Evolutionary conservation across 1,140 invertebrate species (phyloP), one percentile per base, ranked within the genome.

Genomic region (Drosophila paulistorum): DNA sequence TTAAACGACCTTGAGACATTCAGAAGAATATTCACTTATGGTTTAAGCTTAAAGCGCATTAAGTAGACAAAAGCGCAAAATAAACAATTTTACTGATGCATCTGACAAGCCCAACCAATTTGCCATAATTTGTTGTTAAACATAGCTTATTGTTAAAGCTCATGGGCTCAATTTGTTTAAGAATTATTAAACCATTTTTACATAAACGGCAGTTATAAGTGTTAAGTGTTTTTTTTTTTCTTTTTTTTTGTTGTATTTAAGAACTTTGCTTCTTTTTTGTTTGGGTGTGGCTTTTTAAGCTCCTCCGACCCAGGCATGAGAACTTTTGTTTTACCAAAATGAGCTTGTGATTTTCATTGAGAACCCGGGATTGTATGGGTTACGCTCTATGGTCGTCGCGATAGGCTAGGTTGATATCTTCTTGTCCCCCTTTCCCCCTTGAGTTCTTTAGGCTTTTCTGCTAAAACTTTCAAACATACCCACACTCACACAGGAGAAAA

Each of bases 31-130:
- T 35, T 59, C 60, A 45, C 54, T 57, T 35, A 10, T 26, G 35
- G 45, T 61, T 86, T 79, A 87, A 87, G 83, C 83, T 87, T 87
- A 55, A 87, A 87, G 84, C 84, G 75, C 71, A 87, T 82, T 65
- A 66, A 48, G 30, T 30, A 26, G 42, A 59, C 68, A 71, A 85
- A 86, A 86, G 45, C 45, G 45, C 45, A 20, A 48, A 48, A 51
- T 7, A 51, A 51, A 51, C 3, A 51, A 51, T 51, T 51, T 51
- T 51, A 51, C 17, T 51, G 9, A 23, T 51, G 45, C 45, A 51
- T 51, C 10, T 9, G 45, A 23, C 45, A 14, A 48, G 80, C 84
- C 0, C 7, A 30, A 30, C 6, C 30, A 30, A 30, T 30, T 30
- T 30, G 30, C 30, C 30, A 30, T 30, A 6, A 7, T 6, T 30